Evolutionary conservation across 1,140 invertebrate species (phyloP).

Genomic region (Eulimnadia texana): DNA sequence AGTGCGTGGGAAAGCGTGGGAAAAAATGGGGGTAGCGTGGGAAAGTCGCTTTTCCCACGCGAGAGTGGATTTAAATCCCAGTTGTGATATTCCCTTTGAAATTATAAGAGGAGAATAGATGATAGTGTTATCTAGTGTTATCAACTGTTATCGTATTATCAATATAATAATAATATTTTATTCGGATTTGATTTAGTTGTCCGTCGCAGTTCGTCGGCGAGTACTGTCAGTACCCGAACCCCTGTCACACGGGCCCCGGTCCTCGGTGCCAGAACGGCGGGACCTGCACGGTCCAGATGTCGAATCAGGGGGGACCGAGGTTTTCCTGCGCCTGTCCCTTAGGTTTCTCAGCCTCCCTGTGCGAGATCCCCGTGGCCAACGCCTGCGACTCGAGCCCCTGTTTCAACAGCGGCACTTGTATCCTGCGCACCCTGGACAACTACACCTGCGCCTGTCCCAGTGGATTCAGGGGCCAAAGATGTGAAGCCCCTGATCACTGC

Average conservation of each 20-base stretch:
- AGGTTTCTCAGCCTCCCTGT: constrained; percentile 80
- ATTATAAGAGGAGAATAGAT: no score
- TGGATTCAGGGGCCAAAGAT: constrained; percentile 70
- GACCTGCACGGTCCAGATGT: constrained; percentile 62
- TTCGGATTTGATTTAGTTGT: no score
- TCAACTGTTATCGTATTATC: no score
- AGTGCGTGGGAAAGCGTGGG: no score
- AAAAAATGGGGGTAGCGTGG: no score
- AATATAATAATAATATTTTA: no score
- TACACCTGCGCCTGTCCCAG: constrained; percentile 69
- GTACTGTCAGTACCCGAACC: constrained; percentile 84
- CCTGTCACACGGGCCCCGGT: constrained; percentile 66
- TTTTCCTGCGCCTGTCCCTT: constrained; percentile 76
- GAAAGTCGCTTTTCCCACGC: no score
- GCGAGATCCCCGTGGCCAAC: constrained; percentile 77
- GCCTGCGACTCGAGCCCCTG: constrained; percentile 80
- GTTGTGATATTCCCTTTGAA: no score
- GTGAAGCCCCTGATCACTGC: constrained; percentile 76
- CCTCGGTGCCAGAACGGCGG: constrained; percentile 82
- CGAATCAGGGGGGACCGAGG: constrained; percentile 45
- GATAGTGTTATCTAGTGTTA: no score
- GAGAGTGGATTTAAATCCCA: no score
- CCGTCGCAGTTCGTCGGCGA: constrained; percentile 78
- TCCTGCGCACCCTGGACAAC: constrained; percentile 50
- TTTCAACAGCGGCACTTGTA: constrained; percentile 67